A percentile compares a stretch with the other conserved stretches of the same genome.
Evolutionary conservation across 2,888 invertebrate genomes (phyloP).

Genomic region (Leucophenga montana): DNA sequence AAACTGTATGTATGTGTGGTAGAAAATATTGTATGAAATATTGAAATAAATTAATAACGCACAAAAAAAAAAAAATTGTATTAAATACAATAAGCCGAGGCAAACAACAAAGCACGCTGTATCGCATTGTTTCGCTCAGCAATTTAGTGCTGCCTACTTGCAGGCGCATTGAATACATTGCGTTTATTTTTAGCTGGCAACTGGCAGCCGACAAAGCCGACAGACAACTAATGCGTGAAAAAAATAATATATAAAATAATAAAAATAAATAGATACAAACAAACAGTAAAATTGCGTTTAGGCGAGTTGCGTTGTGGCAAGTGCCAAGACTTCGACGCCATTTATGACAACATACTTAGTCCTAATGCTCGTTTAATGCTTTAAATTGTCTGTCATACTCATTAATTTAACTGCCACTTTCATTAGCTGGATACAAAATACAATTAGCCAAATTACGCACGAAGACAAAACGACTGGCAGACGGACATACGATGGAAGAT

Average conservation of each 20-base stretch:
- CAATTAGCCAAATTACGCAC: constrained; percentile 33
- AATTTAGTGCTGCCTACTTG: too few species aligned
- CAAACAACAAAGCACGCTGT: background rate
- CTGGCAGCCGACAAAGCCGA: background rate
- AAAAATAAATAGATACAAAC: background rate
- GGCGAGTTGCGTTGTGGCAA: background rate
- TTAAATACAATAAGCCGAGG: background rate
- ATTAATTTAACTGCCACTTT: constrained; percentile 29
- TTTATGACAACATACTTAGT: constrained; percentile 24
- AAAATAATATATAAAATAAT: background rate
- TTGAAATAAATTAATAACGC: constrained; percentile 4
- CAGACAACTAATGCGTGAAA: constrained; percentile 1
- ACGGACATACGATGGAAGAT: background rate
- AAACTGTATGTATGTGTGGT: background rate
- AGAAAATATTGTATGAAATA: background rate
- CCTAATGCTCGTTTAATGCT: constrained; percentile 24
- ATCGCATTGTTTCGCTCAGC: too few species aligned
- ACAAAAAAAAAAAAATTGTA: background rate
- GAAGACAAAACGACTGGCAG: constrained; percentile 1
- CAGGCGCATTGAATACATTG: too few species aligned
- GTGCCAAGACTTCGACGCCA: constrained; percentile 11
- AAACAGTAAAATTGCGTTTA: background rate
- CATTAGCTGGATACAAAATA: constrained; percentile 31
- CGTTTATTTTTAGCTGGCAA: background rate
- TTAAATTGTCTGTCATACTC: constrained; percentile 23